Conservation (phyloP, 35 echinoderm and acorn worm species). For the Anneissia japonica region DNA sequence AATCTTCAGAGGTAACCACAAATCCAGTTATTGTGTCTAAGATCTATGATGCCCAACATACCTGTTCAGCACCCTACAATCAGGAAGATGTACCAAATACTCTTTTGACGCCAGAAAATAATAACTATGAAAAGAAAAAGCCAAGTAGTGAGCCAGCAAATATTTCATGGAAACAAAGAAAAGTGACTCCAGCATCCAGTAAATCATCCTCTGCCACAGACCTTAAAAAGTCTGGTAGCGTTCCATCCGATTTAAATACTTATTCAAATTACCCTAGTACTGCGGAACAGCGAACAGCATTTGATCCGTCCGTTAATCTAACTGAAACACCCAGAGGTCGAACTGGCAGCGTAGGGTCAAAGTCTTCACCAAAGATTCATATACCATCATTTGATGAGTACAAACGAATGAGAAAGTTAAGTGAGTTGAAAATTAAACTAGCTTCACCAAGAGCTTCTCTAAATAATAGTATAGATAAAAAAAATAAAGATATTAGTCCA, state of each 20-base stretch:
- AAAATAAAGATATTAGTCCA: background rate
- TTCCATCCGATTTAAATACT: background rate
- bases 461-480: background rate
- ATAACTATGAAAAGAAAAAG: background rate
- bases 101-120: background rate
- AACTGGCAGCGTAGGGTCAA: background rate
- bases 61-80: background rate
- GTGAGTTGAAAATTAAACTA: background rate
- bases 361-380: background rate
- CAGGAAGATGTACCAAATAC: background rate
- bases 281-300: background rate
- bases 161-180: background rate
- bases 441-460: background rate
- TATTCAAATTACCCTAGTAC: background rate
- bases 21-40: no score
- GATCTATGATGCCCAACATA: no score
- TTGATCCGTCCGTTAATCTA: background rate
- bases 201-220: background rate
- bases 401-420: background rate
- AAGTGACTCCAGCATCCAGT: background rate
- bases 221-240: background rate
- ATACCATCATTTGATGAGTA: background rate
- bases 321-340: background rate
- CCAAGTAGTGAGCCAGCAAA: background rate
- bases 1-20: background rate